Evolutionary conservation across 2,888 invertebrate species (phyloP).

Genomic region (Panopea generosa): DNA sequence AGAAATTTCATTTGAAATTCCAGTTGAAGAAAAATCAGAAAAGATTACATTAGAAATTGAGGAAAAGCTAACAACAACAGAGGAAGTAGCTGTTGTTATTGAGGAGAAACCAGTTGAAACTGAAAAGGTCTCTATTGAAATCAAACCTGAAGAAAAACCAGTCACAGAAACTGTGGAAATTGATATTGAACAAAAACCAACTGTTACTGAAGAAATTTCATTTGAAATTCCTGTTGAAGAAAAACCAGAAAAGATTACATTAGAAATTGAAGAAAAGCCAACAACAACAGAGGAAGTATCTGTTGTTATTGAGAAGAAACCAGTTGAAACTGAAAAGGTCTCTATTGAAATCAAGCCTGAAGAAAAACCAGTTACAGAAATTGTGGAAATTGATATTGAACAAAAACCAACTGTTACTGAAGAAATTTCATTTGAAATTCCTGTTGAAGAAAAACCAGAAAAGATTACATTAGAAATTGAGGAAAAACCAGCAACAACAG

Average conservation of each 20-base stretch:
- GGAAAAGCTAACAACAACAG: constrained; percentile 6
- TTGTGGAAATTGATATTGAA: background rate
- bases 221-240: background rate
- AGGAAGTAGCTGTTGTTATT: constrained; percentile 3
- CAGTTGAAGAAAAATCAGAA: constrained; percentile 40
- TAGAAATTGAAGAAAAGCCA: constrained; percentile 17
- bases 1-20: constrained; percentile 40
- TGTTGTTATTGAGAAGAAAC: constrained; percentile 21
- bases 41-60: constrained; percentile 31
- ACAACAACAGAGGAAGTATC: constrained; percentile 15
- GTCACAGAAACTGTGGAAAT: constrained; percentile 19
- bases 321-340: constrained; percentile 10
- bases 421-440: constrained; percentile 22
- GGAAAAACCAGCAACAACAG: too few relatives aligned
- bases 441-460: constrained; percentile 13
- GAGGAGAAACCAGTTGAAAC: constrained; percentile 18
- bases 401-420: constrained; percentile 18
- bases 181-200: background rate
- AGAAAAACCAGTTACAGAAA: constrained; percentile 4
- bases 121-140: constrained; percentile 10
- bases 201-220: constrained; percentile 34
- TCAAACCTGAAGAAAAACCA: constrained; percentile 27
- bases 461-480: constrained; percentile 6
- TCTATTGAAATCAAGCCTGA: background rate
- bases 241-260: constrained; percentile 7